Percentiles rank a stretch among this genome's conserved stretches.
Conservation (phyloP, 1,140 invertebrate genomes). For the Liolophura sinensis region DNA sequence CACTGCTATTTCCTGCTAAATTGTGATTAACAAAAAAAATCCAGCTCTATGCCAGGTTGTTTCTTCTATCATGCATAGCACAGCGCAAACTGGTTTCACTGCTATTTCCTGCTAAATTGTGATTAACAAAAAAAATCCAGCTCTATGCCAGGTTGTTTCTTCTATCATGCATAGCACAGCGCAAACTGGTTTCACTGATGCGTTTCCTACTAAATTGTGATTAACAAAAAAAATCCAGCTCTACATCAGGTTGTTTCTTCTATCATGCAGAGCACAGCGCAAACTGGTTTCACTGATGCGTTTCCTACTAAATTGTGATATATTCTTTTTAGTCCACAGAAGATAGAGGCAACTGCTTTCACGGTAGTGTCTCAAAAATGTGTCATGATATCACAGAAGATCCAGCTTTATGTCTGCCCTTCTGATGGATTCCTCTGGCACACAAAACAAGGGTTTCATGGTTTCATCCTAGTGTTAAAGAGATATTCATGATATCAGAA, state of each 20-base stretch:
- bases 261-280: slow-evolving; percentile 42
- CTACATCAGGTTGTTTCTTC: slow-evolving; percentile 79
- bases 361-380: slow-evolving; percentile 66
- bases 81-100: no score
- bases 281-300: neutral
- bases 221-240: slow-evolving; percentile 64
- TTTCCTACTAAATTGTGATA: no score
- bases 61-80: slow-evolving; percentile 98
- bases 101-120: no score
- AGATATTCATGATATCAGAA: slow-evolving; percentile 54
- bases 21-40: no score
- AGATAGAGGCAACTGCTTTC: slow-evolving; percentile 66
- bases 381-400: slow-evolving; percentile 30
- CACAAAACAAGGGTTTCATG: slow-evolving; percentile 80
- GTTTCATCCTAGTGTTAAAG: slow-evolving; percentile 61
- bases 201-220: slow-evolving; percentile 19
- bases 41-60: no score
- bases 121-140: no score
- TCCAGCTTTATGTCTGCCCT: slow-evolving; percentile 74
- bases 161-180: slow-evolving; percentile 87
- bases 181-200: slow-evolving; percentile 62
- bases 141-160: no score
- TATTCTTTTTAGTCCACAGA: slow-evolving; percentile 77
- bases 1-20: no score
- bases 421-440: slow-evolving; percentile 86